Evolutionary conservation across 2,797 vertebrate species (phyloP).

Genomic region (Syndactyla subalaris): DNA sequence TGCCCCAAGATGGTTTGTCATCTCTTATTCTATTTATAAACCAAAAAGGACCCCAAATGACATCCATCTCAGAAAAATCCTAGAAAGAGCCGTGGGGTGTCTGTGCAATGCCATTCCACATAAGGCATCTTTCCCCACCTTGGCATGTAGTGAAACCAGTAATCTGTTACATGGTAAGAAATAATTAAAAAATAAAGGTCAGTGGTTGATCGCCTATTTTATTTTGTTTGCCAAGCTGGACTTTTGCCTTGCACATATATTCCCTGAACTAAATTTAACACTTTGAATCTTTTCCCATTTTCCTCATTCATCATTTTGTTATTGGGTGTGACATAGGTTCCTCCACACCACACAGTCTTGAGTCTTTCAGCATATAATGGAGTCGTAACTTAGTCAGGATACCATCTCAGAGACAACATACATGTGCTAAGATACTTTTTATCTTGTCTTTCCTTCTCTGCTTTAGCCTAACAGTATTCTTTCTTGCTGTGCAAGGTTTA

Average conservation of each 20-base stretch:
- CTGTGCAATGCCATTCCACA: background rate
- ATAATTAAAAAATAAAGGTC: background rate
- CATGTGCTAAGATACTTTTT: background rate
- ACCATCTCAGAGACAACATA: background rate
- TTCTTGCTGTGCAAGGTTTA: background rate
- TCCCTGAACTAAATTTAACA: slow-evolving; percentile 13
- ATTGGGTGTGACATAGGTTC: background rate
- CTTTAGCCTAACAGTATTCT: background rate
- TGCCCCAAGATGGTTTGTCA: background rate
- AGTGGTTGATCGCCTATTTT: background rate
- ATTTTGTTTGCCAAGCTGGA: background rate
- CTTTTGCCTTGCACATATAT: background rate
- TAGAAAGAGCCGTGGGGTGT: rapidly evolving
- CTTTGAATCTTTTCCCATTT: background rate
- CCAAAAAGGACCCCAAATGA: background rate
- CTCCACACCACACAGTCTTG: background rate
- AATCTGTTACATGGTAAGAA: background rate
- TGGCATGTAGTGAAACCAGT: background rate
- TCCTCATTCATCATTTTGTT: background rate
- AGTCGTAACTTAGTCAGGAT: background rate
- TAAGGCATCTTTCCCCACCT: background rate
- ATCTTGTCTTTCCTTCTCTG: background rate
- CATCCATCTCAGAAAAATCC: background rate
- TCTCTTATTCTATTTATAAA: background rate
- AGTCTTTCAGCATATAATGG: background rate